Conservation (phyloP, 1,140 invertebrate genomes). For the Caenorhabditis remanei region DNA sequence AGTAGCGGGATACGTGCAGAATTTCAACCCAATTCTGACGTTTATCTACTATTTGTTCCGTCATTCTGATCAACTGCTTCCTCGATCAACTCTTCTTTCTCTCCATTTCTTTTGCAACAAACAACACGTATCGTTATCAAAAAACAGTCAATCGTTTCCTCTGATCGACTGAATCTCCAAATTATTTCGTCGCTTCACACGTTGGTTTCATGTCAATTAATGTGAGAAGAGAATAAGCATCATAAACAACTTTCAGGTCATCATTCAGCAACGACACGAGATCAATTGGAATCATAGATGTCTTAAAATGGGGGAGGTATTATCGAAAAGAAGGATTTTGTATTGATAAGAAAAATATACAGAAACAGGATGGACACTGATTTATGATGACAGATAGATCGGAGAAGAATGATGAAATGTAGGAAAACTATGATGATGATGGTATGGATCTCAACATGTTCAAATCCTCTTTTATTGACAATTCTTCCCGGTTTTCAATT, state of each 20-base stretch:
- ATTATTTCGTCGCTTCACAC: conserved; percentile 7
- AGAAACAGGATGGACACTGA: neutral
- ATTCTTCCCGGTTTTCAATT: no score
- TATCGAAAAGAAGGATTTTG: neutral
- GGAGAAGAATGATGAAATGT: conserved; percentile 26
- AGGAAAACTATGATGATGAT: neutral
- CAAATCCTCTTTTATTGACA: no score
- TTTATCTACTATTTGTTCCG: neutral
- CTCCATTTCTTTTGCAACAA: conserved; percentile 22
- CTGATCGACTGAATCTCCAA: conserved; percentile 14
- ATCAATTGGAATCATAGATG: neutral
- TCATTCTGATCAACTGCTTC: conserved; percentile 30
- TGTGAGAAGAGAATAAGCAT: neutral
- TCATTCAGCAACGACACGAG: neutral
- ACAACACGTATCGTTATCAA: conserved; percentile 20
- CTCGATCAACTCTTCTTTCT: neutral
- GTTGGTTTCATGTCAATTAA: conserved; percentile 17
- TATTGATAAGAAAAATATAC: neutral
- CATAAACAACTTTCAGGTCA: conserved; percentile 37
- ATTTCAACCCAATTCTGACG: neutral
- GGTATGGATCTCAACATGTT: neutral
- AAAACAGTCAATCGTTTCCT: neutral
- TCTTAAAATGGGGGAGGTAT: neutral
- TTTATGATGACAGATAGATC: neutral
- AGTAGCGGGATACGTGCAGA: neutral